A percentile compares a stretch with the other conserved stretches of the same genome.
Conservation (phyloP, 1,140 invertebrate genomes). For the Delia radicum region DNA sequence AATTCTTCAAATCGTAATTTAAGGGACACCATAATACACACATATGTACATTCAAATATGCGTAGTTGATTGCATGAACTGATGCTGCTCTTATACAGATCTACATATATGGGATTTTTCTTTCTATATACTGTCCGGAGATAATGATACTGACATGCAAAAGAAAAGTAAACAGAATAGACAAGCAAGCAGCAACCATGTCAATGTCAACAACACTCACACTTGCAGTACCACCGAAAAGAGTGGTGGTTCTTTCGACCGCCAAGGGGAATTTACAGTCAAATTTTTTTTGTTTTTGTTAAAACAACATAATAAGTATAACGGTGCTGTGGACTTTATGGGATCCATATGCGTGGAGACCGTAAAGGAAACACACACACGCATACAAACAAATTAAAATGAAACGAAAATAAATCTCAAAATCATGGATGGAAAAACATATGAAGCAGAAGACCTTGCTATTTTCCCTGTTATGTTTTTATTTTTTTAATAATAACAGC, state of each 20-base stretch:
- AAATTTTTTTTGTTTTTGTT: neutral
- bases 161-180: slow-evolving; percentile 26
- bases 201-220: slow-evolving; percentile 28
- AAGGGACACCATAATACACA: too few relatives aligned
- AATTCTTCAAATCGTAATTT: too few relatives aligned
- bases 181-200: slow-evolving; percentile 24
- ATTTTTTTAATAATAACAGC: neutral
- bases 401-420: neutral
- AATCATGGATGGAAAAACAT: neutral
- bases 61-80: slow-evolving; percentile 10
- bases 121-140: neutral
- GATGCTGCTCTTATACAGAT: too few relatives aligned
- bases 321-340: neutral
- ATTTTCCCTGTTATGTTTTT: slow-evolving; percentile 1
- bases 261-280: neutral
- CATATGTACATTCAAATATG: too few relatives aligned
- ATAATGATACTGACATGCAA: neutral
- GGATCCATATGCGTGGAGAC: slow-evolving; percentile 5
- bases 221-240: slow-evolving; percentile 3
- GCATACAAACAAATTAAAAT: neutral
- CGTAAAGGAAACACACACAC: neutral
- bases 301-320: neutral
- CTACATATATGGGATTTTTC: too few relatives aligned
- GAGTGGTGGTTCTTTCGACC: neutral
- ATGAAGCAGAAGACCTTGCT: slow-evolving; percentile 2